A percentile compares a stretch with the other conserved stretches of the same genome.
phyloP scores from a whole-genome alignment of 1,140 invertebrate species.

The Aphelinus atriplicis region DNA sequence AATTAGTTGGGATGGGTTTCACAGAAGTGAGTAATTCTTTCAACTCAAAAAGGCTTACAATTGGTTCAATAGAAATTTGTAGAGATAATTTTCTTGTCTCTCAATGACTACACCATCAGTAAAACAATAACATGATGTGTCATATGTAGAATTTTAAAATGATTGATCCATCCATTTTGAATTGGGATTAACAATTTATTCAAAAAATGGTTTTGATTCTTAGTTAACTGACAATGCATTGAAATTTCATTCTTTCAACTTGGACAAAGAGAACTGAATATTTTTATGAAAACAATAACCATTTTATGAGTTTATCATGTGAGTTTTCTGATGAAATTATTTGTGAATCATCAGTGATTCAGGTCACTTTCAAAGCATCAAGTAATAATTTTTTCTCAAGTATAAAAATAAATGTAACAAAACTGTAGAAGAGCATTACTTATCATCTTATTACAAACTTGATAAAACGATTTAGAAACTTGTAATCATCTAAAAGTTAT shows the following conservation, averaged over 20 bases:
- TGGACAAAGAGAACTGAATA: background rate
- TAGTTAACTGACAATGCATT: no score
- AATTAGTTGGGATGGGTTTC: constrained; percentile 73
- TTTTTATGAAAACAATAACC: background rate
- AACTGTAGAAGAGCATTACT: constrained; percentile 12
- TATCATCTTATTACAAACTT: constrained; percentile 1
- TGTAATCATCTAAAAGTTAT: no score
- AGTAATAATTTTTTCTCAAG: constrained; percentile 12
- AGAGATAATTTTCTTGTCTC: background rate
- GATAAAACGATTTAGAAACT: no score
- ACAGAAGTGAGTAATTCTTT: constrained; percentile 68
- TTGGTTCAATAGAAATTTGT: constrained; percentile 1
- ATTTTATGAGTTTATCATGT: constrained; percentile 13
- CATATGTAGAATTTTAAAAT: no score
- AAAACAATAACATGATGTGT: no score
- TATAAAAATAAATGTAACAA: background rate
- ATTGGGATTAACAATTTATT: no score
- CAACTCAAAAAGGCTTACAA: background rate
- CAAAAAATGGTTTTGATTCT: no score
- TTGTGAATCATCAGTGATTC: constrained; percentile 31
- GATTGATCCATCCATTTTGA: no score
- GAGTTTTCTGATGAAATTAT: constrained; percentile 23
- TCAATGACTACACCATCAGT: no score
- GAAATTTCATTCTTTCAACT: no score
- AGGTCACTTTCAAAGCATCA: background rate